A percentile compares a stretch with the other conserved stretches of the same genome.
Conservation (phyloP, 2,797 vertebrate genomes). For the Pempheris klunzingeri region DNA sequence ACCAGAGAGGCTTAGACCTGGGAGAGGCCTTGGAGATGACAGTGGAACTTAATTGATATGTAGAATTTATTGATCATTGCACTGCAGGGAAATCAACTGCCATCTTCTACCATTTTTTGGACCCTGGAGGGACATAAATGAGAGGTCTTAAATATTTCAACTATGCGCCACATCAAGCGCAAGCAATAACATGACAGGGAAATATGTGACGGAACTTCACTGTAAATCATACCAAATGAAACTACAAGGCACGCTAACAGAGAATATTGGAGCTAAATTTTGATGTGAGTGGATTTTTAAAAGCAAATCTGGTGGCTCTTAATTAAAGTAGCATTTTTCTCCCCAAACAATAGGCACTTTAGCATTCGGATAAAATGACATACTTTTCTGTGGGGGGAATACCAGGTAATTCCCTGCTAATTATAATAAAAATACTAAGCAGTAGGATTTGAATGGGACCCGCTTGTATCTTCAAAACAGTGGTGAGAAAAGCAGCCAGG, state of each 20-base stretch:
- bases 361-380: conserved; percentile 50
- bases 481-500: conserved; percentile 55
- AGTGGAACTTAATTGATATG: conserved; percentile 82
- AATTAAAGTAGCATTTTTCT: conserved; percentile 43
- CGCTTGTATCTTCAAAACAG: conserved; percentile 61
- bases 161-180: conserved; percentile 53
- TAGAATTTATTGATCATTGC: conserved; percentile 83
- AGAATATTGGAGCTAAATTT: conserved; percentile 17
- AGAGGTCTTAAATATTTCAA: conserved; percentile 64
- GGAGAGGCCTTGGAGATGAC: conserved; percentile 73
- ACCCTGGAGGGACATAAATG: conserved; percentile 63
- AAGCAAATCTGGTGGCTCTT: conserved; percentile 41
- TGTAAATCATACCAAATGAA: conserved; percentile 65
- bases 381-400: conserved; percentile 45
- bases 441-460: conserved; percentile 52
- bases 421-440: conserved; percentile 71
- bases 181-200: conserved; percentile 64
- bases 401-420: conserved; percentile 67
- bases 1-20: conserved; percentile 45
- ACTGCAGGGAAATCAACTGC: conserved; percentile 78
- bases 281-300: conserved; percentile 20
- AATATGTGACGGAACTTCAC: conserved; percentile 57
- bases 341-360: conserved; percentile 41
- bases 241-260: conserved; percentile 37
- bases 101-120: conserved; percentile 68